phyloP scores from a whole-genome alignment of 2,888 invertebrate species.

The Himalopsyche kuldschensis region DNA sequence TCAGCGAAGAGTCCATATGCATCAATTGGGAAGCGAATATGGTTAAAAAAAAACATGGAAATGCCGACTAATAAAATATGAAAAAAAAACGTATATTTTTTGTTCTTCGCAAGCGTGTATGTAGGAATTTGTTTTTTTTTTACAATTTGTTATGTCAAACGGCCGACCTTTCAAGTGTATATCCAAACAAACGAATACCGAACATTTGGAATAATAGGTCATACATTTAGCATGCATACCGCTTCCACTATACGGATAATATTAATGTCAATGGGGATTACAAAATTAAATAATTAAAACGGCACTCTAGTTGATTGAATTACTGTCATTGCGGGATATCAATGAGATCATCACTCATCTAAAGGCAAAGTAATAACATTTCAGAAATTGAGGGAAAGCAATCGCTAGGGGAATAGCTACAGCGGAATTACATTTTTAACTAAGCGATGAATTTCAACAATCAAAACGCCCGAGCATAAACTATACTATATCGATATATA shows the following conservation, averaged over 20 bases:
- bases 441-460: not conserved
- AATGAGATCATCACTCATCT: not conserved
- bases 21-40: too few relatives aligned
- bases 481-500: not conserved
- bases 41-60: too few relatives aligned
- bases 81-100: too few relatives aligned
- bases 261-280: not conserved
- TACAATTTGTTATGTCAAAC: too few relatives aligned
- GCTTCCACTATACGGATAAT: not conserved
- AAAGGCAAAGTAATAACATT: not conserved
- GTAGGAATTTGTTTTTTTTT: too few relatives aligned
- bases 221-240: not conserved
- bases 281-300: not conserved
- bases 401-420: not conserved
- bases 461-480: not conserved
- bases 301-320: not conserved
- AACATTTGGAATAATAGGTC: not conserved
- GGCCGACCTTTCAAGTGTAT: too few relatives aligned
- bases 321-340: not conserved
- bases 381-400: not conserved
- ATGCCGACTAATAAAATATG: too few relatives aligned
- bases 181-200: too few relatives aligned
- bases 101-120: too few relatives aligned
- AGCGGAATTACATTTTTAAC: not conserved
- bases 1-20: too few relatives aligned